Percentiles rank a stretch among this genome's conserved stretches.
Conservation (phyloP, 1,140 invertebrate genomes). For the Bombyx mori region DNA sequence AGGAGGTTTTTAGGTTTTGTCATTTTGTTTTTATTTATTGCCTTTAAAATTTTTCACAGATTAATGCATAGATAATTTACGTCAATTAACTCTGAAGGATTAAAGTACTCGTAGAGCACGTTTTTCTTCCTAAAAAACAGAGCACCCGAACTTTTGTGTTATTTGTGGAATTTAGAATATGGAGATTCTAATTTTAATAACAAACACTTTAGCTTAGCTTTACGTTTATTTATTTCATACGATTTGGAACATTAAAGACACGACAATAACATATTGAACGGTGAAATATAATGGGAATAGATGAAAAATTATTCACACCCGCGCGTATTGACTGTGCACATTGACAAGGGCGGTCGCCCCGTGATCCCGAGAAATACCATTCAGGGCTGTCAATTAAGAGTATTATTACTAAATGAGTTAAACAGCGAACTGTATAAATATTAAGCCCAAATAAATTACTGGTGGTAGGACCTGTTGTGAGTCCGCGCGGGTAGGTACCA, state of each 20-base stretch:
- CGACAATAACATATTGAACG: neutral
- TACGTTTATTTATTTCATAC: neutral
- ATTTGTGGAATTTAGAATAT: neutral
- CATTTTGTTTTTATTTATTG: slow-evolving; percentile 12
- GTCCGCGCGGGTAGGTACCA: too few species aligned
- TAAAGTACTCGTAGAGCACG: neutral
- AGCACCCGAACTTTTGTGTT: neutral
- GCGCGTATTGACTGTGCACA: slow-evolving; percentile 57
- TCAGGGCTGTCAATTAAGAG: slow-evolving; percentile 22
- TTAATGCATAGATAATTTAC: neutral
- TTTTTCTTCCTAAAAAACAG: too few species aligned
- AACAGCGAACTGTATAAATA: too few species aligned
- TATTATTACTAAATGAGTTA: too few species aligned
- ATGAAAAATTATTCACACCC: slow-evolving; percentile 63
- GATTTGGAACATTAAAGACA: neutral
- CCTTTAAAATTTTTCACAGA: neutral
- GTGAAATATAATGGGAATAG: slow-evolving; percentile 44
- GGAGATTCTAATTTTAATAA: neutral
- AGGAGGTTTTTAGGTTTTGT: too few species aligned
- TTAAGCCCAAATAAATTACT: too few species aligned
- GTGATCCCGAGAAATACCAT: slow-evolving; percentile 4
- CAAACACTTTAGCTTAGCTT: neutral
- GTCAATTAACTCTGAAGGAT: neutral
- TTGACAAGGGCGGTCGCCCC: slow-evolving; percentile 35
- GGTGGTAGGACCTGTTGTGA: too few species aligned